Conservation (phyloP, 2,888 invertebrate genomes). For the Odontocolon sp. region DNA sequence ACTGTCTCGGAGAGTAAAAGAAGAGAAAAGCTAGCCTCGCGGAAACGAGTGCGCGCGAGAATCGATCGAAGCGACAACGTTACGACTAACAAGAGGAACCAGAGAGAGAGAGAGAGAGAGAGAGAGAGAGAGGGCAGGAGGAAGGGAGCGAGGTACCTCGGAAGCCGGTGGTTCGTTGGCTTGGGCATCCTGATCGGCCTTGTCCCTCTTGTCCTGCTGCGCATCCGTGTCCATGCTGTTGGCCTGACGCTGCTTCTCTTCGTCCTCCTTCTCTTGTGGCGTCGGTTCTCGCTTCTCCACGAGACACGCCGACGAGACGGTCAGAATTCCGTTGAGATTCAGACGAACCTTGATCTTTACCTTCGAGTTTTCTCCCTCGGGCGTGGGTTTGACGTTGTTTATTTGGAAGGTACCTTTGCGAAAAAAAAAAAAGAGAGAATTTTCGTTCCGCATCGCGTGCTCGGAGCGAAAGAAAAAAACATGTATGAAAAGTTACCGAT, state of each 20-base stretch:
- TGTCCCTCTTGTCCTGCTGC: slow-evolving; percentile 74
- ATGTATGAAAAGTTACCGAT: slow-evolving; percentile 88
- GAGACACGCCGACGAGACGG: slow-evolving; percentile 92
- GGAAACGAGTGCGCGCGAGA: too few relatives aligned
- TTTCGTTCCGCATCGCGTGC: neutral
- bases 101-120: neutral
- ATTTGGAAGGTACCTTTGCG: slow-evolving; percentile 88
- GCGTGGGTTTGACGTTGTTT: slow-evolving; percentile 91
- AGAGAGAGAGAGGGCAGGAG: neutral
- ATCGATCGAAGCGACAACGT: too few relatives aligned
- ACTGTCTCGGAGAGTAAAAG: too few relatives aligned
- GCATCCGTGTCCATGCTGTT: slow-evolving; percentile 69
- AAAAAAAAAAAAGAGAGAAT: slow-evolving; percentile 19
- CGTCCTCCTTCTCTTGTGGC: slow-evolving; percentile 79
- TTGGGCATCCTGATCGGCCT: slow-evolving; percentile 77
- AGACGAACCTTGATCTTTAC: slow-evolving; percentile 98
- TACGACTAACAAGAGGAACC: neutral
- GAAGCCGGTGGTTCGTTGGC: slow-evolving; percentile 77
- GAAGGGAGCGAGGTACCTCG: slow-evolving; percentile 68
- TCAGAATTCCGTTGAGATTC: slow-evolving; percentile 96
- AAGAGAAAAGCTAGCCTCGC: too few relatives aligned
- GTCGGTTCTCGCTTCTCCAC: slow-evolving; percentile 85
- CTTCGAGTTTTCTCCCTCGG: slow-evolving; percentile 95
- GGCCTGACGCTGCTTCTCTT: slow-evolving; percentile 70
- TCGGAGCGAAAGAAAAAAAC: neutral